Evolutionary conservation across 2,113 vertebrate genomes (phyloP), one percentile per base, ranked within the genome.

Genomic region (Protobothrops mucrosquamatus): DNA sequence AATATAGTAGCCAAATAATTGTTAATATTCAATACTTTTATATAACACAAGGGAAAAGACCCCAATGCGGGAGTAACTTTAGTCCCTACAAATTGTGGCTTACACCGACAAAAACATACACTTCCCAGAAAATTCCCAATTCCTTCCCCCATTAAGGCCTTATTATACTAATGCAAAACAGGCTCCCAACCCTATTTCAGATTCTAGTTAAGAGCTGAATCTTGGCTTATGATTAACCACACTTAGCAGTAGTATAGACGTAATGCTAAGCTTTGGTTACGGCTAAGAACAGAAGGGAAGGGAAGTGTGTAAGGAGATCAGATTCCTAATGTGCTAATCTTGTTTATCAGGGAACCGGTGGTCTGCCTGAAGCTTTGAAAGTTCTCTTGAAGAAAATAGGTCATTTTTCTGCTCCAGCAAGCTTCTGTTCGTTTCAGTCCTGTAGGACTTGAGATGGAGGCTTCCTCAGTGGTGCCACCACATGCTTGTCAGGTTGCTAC

Each of bases 1-100:
- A 96, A 97, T 92, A 85, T 87, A 0, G 24, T 91, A 94, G 95
- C 94, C 94, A 96, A 81, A 95, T 93, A 94, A 85, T 87, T 95
- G 93, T 96, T 96, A 93, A 26, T 85, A 11, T 2, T 91, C 52
- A 59, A 92, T 93, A 52, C 81, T 94, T 51, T 90, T 96, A 95
- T 94, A 93, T 95, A 94, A 96, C 85, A 91, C 7, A 0, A 85
- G 59, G 88, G 89, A 24, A 90, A 88, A 54, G 29, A 6, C 48
- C 39, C 51, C 55, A 34, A 6, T 57, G 39, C 23, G 34, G 29
- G 46, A 26, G 6, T 85, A 29, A 48, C 86, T 74, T 26, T 39
- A 26, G 12, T 61, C 69, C 74, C 69, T 85, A n/a, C 43, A 51
- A 12, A 56, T 34, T 14, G 29, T 89, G 54, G 43, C 26, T 90